phyloP scores from a whole-genome alignment of 1,140 invertebrate genomes.

The Hyles vespertilio region DNA sequence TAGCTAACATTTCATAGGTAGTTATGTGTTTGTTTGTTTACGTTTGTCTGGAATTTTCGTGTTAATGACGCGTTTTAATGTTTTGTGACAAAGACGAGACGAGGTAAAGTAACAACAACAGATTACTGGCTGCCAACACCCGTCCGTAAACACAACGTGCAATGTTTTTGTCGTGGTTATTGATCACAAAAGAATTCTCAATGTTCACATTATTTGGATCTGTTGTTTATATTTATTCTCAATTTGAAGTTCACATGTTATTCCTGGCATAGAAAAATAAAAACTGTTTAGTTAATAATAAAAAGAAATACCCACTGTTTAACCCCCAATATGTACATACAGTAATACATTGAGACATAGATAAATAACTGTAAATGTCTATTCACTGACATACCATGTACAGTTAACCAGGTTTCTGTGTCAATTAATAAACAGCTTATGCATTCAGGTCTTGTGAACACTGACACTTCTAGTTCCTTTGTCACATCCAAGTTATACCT shows the following conservation, averaged over 20 bases:
- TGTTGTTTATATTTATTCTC: too few relatives aligned
- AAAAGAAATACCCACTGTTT: too few relatives aligned
- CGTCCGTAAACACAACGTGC: background rate
- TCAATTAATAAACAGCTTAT: conserved; percentile 14
- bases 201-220: too few relatives aligned
- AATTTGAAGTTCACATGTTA: too few relatives aligned
- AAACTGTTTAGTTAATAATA: too few relatives aligned
- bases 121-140: too few relatives aligned
- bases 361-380: too few relatives aligned
- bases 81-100: background rate
- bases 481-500: too few relatives aligned
- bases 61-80: background rate
- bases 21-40: conserved; percentile 21
- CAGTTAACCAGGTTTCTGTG: conserved; percentile 13
- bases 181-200: background rate
- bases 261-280: too few relatives aligned
- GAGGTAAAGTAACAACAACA: too few relatives aligned
- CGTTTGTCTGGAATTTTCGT: conserved; percentile 9
- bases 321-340: too few relatives aligned
- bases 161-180: background rate
- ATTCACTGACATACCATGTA: background rate
- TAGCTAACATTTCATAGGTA: conserved; percentile 1
- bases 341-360: too few relatives aligned
- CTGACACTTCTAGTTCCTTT: conserved; percentile 8
- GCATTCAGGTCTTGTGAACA: conserved; percentile 2